These are phyloP conservation scores for Neoitamus cyanurus DNA, from an alignment of 2,888 invertebrate species.

Conservation along the genomic window DNA sequence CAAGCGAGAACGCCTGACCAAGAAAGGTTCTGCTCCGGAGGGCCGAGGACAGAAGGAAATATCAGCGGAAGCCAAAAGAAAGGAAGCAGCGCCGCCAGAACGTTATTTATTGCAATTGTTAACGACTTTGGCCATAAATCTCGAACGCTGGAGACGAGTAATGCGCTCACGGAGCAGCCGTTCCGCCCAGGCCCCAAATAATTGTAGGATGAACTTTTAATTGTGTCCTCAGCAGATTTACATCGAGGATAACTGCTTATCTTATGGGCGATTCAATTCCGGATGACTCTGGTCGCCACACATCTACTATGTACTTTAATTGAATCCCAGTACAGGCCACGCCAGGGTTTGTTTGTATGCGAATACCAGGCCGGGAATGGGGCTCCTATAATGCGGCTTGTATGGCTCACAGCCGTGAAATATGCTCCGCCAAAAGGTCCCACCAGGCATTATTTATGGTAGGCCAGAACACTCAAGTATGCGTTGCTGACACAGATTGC, in stretches of 20 bases:
- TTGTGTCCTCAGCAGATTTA: slow-evolving; percentile 57
- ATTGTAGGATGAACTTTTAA: slow-evolving; percentile 57
- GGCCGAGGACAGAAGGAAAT: slow-evolving; percentile 49
- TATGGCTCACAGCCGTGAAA: slow-evolving; percentile 12
- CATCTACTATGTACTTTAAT: slow-evolving; percentile 50
- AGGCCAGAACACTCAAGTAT: not conserved
- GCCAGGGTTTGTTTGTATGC: not conserved
- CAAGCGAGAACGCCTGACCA: not conserved
- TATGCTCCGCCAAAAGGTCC: not conserved
- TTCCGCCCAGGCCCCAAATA: slow-evolving; percentile 52
- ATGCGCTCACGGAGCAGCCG: slow-evolving; percentile 30
- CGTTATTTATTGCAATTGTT: slow-evolving; percentile 58
- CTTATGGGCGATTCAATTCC: slow-evolving; percentile 52
- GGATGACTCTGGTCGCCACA: slow-evolving; percentile 41
- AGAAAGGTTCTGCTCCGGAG: slow-evolving; percentile 34
- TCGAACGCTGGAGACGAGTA: slow-evolving; percentile 50
- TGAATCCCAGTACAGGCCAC: slow-evolving; percentile 36
- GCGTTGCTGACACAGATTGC: not conserved
- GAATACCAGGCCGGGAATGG: not conserved
- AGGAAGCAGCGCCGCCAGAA: slow-evolving; percentile 54
- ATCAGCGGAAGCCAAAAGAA: slow-evolving; percentile 52
- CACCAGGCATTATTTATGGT: not conserved
- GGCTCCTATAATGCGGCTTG: not conserved
- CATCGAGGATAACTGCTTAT: slow-evolving; percentile 53
- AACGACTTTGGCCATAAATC: slow-evolving; percentile 57